Percentiles rank a stretch among this genome's conserved stretches.
Evolutionary conservation across 2,113 vertebrate species (phyloP).

Genomic region (Zootoca vivipara): DNA sequence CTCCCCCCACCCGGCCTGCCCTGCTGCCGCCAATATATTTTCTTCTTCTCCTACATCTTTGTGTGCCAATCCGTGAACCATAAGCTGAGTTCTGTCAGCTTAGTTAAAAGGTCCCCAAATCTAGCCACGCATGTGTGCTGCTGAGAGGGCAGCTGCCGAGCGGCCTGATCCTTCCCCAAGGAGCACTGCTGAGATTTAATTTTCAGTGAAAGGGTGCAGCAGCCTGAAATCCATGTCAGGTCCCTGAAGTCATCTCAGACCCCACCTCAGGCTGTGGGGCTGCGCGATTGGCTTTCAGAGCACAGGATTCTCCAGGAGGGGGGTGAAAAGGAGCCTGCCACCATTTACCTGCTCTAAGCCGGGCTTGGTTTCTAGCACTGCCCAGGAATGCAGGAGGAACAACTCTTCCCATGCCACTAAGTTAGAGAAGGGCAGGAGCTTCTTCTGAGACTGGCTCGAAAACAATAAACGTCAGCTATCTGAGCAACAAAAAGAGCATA

Average conservation of each 20-base stretch:
- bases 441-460: constrained; percentile 4
- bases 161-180: constrained; percentile 79
- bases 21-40: background rate
- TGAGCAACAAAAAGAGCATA: background rate
- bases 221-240: constrained; percentile 77
- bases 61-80: constrained; percentile 77
- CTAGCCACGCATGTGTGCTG: constrained; percentile 64
- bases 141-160: constrained; percentile 84
- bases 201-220: constrained; percentile 81
- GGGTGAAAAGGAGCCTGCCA: background rate
- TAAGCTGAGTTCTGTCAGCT: constrained; percentile 82
- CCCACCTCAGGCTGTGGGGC: constrained; percentile 69
- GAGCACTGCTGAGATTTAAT: constrained; percentile 81
- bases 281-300: constrained; percentile 69
- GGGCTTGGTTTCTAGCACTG: constrained; percentile 36
- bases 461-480: constrained; percentile 8
- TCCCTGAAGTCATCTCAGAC: constrained; percentile 77
- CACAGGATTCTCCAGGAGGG: constrained; percentile 45
- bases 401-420: constrained; percentile 44
- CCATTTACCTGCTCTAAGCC: constrained; percentile 49
- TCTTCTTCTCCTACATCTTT: constrained; percentile 64
- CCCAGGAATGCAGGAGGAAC: constrained; percentile 38
- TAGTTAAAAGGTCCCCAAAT: constrained; percentile 86
- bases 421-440: constrained; percentile 53
- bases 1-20: too few species aligned